Evolutionary conservation across 1,140 invertebrate species (phyloP).

Genomic region (Carposina sasakii): DNA sequence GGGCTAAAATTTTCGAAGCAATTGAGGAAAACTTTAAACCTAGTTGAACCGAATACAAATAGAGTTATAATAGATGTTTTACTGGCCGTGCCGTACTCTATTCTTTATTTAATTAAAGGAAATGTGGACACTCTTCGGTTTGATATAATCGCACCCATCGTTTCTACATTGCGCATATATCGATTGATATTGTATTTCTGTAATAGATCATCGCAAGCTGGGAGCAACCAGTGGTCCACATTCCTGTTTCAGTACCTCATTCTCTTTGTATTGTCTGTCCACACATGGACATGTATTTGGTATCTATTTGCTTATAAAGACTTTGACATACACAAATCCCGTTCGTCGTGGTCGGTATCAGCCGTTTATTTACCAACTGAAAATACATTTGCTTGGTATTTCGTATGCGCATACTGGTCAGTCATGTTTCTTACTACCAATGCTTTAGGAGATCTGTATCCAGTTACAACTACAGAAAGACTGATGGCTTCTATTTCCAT

Average conservation of each 20-base stretch:
- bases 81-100: constrained; percentile 51
- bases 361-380: constrained; percentile 55
- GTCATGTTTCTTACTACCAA: constrained; percentile 60
- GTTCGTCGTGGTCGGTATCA: constrained; percentile 48
- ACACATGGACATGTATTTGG: constrained; percentile 60
- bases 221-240: constrained; percentile 63
- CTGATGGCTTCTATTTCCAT: constrained; percentile 46
- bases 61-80: constrained; percentile 49
- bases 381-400: constrained; percentile 57
- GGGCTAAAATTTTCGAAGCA: constrained; percentile 55
- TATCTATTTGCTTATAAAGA: constrained; percentile 49
- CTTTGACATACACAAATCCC: constrained; percentile 46
- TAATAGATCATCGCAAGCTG: constrained; percentile 55
- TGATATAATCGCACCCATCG: constrained; percentile 45
- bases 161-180: constrained; percentile 44
- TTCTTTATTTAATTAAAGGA: constrained; percentile 44
- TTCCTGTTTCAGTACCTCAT: constrained; percentile 60
- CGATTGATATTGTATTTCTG: constrained; percentile 59
- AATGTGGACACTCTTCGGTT: constrained; percentile 31
- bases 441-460: constrained; percentile 61
- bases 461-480: constrained; percentile 53
- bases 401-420: constrained; percentile 55
- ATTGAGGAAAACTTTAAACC: constrained; percentile 58
- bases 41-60: constrained; percentile 49
- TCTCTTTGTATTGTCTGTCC: constrained; percentile 54